These are phyloP conservation scores for Neoarius graeffei DNA, from an alignment of 2,113 vertebrate species.

Conservation along the genomic window DNA sequence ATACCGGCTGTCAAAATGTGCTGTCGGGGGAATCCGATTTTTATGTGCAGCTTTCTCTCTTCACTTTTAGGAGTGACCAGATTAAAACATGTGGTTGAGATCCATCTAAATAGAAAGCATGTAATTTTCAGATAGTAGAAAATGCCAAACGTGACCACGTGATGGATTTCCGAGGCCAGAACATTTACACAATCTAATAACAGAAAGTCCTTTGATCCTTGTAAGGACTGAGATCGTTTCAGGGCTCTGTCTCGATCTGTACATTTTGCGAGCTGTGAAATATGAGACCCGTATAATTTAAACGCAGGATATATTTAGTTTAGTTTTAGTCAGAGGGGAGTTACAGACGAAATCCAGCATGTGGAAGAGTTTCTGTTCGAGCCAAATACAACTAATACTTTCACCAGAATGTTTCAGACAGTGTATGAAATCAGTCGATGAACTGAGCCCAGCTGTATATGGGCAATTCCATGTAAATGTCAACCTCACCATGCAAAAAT, in stretches of 20 bases:
- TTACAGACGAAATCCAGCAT: not conserved
- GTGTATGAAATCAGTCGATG: too few relatives aligned
- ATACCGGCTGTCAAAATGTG: not conserved
- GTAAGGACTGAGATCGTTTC: not conserved
- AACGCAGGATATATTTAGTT: not conserved
- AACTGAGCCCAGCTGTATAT: not conserved
- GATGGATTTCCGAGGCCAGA: not conserved
- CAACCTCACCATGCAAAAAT: too few relatives aligned
- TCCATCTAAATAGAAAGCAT: not conserved
- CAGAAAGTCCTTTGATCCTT: not conserved
- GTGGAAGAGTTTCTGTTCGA: not conserved
- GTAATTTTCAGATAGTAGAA: not conserved
- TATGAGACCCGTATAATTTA: not conserved
- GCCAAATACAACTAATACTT: not conserved
- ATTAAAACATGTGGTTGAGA: not conserved
- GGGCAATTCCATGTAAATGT: too few relatives aligned
- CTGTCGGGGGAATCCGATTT: not conserved
- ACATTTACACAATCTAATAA: not conserved
- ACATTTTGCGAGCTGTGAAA: not conserved
- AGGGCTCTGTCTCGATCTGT: not conserved
- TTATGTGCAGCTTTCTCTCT: not conserved
- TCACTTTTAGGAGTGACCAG: not conserved
- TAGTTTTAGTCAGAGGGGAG: not conserved
- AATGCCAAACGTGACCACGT: not conserved
- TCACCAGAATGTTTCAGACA: not conserved